These are phyloP conservation scores for Brachionus calyciflorus DNA, from an alignment of 1,140 invertebrate genomes.

Conservation along the genomic window DNA sequence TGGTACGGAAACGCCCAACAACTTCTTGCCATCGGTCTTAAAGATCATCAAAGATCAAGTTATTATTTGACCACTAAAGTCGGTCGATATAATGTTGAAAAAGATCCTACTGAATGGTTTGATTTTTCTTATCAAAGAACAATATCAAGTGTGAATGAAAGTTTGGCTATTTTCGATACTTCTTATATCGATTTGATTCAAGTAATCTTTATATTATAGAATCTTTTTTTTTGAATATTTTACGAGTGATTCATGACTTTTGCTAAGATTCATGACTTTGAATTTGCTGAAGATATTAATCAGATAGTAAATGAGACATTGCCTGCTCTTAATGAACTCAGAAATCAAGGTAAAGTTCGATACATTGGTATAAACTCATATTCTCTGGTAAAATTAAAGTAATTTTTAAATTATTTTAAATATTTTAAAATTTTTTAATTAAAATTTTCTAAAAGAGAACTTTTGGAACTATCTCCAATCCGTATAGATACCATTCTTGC, in stretches of 20 bases:
- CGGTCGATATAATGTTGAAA: slow-evolving; percentile 73
- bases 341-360: slow-evolving; percentile 72
- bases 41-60: slow-evolving; percentile 72
- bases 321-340: slow-evolving; percentile 72
- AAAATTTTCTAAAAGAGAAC: not conserved
- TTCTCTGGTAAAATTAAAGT: slow-evolving; percentile 71
- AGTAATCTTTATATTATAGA: slow-evolving; percentile 60
- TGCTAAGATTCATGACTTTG: slow-evolving; percentile 78
- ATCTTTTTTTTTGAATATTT: not conserved
- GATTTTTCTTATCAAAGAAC: slow-evolving; percentile 78
- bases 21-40: slow-evolving; percentile 75
- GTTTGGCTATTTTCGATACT: slow-evolving; percentile 71
- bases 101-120: slow-evolving; percentile 71
- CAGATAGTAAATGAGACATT: slow-evolving; percentile 79
- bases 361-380: slow-evolving; percentile 85
- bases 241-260: too few relatives aligned
- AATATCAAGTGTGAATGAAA: slow-evolving; percentile 72
- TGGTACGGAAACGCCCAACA: slow-evolving; percentile 75
- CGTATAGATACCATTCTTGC: slow-evolving; percentile 72
- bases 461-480: slow-evolving; percentile 57
- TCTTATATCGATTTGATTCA: slow-evolving; percentile 85
- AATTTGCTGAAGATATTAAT: slow-evolving; percentile 76
- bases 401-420: slow-evolving; percentile 69
- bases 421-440: not conserved
- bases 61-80: slow-evolving; percentile 92